These are phyloP conservation scores for Eulemur rubriventer DNA, from an alignment of 2,797 vertebrate species.

Conservation along the genomic window DNA sequence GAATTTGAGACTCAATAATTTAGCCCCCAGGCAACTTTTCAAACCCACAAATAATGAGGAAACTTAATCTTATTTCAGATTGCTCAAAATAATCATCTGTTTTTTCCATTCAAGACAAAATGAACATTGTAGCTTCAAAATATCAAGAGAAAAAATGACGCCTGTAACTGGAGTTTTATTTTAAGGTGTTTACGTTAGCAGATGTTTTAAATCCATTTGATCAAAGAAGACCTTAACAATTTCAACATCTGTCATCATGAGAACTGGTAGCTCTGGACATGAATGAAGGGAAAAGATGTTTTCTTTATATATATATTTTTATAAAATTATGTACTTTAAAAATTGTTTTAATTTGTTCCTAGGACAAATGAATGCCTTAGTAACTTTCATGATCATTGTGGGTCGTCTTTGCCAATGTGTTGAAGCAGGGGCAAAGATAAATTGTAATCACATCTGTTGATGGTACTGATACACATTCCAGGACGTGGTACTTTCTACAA, in stretches of 20 bases:
- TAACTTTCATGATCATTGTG: background rate
- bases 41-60: constrained; percentile 55
- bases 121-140: background rate
- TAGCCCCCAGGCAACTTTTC: constrained; percentile 83
- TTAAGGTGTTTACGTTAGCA: background rate
- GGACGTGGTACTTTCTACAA: background rate
- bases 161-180: background rate
- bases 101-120: background rate
- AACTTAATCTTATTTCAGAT: constrained; percentile 46
- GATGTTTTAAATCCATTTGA: constrained; percentile 32
- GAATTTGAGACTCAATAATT: constrained; percentile 78
- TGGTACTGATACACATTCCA: background rate
- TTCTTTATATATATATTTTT: background rate
- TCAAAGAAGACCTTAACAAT: constrained; percentile 22
- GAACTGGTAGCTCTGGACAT: background rate
- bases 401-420: background rate
- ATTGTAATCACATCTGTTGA: background rate
- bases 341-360: background rate
- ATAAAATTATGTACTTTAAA: background rate
- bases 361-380: background rate
- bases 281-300: background rate
- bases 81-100: background rate
- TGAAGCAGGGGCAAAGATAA: background rate
- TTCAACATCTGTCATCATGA: background rate
- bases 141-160: background rate